Percentiles rank a stretch among this genome's conserved stretches.
phyloP scores from a whole-genome alignment of 2,797 vertebrate genomes.

The Enteromius radiatus region DNA sequence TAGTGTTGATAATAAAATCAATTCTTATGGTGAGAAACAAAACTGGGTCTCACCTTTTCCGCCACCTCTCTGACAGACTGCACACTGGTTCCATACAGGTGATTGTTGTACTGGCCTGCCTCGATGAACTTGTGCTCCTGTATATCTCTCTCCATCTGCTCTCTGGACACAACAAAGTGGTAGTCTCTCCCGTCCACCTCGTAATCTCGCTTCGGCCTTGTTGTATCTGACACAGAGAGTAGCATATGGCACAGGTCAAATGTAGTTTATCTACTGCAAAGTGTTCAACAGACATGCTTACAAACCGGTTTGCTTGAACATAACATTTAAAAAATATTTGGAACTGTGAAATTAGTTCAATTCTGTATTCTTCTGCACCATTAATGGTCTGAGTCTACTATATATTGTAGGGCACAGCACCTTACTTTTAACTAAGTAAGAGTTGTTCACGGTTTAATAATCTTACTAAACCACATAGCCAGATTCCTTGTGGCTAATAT shows the following conservation, averaged over 20 bases:
- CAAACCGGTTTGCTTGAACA: not conserved
- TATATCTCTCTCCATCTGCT: slow-evolving; percentile 98
- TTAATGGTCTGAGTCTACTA: not conserved
- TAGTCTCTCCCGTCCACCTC: slow-evolving; percentile 96
- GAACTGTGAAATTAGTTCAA: not conserved
- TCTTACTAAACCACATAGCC: not conserved
- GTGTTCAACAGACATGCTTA: not conserved
- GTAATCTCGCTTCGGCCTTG: slow-evolving; percentile 95
- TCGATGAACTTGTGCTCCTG: slow-evolving; percentile 98
- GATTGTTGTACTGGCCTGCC: slow-evolving; percentile 97
- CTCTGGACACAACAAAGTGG: slow-evolving; percentile 93
- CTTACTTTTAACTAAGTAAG: not conserved
- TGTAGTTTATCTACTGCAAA: not conserved
- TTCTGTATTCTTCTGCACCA: not conserved
- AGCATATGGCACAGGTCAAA: not conserved
- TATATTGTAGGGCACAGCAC: not conserved
- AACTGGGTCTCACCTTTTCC: slow-evolving; percentile 84
- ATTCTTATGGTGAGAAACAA: not conserved
- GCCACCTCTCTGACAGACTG: slow-evolving; percentile 95
- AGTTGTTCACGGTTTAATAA: not conserved
- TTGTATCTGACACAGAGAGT: slow-evolving; percentile 83
- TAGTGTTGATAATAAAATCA: not conserved
- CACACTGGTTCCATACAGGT: slow-evolving; percentile 97
- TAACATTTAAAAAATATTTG: not conserved
- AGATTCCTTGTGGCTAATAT: not conserved